These are phyloP conservation scores for Hapalemur alaotrensis DNA, from an alignment of 2,797 vertebrate species.

Conservation along the genomic window DNA sequence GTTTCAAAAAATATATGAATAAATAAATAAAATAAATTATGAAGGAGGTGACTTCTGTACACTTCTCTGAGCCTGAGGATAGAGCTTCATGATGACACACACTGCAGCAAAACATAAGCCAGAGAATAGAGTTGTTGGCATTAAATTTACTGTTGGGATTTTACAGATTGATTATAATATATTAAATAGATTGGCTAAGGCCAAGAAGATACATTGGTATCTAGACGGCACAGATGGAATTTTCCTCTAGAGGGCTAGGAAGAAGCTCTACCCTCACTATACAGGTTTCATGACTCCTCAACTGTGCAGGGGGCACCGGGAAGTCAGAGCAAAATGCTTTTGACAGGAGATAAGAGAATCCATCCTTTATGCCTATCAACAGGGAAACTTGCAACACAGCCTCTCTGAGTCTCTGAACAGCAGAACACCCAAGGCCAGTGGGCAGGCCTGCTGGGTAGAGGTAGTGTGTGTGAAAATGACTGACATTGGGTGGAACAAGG, in stretches of 20 bases:
- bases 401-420: background rate
- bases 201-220: conserved; percentile 12
- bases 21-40: background rate
- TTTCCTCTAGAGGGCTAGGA: conserved; percentile 38
- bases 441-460: background rate
- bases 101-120: conserved; percentile 9
- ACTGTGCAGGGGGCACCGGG: background rate
- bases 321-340: conserved; percentile 4
- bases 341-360: background rate
- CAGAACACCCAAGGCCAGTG: background rate
- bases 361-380: background rate
- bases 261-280: background rate
- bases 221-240: conserved; percentile 8
- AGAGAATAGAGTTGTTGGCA: conserved; percentile 10
- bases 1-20: too few species aligned
- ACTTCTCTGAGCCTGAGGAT: background rate
- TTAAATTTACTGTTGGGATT: background rate
- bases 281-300: background rate
- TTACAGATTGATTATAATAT: background rate
- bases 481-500: background rate
- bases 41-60: background rate
- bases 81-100: background rate
- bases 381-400: background rate
- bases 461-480: background rate
- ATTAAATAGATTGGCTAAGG: background rate